These are phyloP conservation scores for Cebuella pygmaea DNA, from an alignment of 2,797 vertebrate genomes.

Conservation along the genomic window DNA sequence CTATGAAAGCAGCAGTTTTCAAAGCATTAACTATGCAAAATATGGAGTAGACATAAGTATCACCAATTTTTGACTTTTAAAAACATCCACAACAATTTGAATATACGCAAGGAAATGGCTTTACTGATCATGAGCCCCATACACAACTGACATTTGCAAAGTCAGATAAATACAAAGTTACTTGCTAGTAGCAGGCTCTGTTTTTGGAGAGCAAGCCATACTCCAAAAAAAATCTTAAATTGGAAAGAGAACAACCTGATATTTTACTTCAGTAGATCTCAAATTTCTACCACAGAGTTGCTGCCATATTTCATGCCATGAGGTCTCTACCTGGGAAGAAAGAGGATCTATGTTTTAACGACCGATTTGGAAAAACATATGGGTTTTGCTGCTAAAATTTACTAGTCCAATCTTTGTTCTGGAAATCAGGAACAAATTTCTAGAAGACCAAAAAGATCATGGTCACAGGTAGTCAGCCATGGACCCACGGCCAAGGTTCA, in stretches of 20 bases:
- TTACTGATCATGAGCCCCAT: neutral
- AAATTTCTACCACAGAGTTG: neutral
- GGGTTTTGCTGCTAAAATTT: neutral
- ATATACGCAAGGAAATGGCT: neutral
- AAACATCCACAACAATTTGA: neutral
- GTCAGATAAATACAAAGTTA: neutral
- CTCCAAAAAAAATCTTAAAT: neutral
- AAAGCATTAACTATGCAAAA: slow-evolving; percentile 14
- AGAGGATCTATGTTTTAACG: slow-evolving; percentile 12
- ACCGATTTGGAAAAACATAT: neutral
- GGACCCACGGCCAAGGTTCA: neutral
- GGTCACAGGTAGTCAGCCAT: neutral
- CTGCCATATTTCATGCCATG: neutral
- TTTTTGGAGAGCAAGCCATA: neutral
- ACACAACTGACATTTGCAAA: neutral
- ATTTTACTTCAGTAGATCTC: neutral
- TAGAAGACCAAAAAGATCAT: neutral
- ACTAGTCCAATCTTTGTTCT: neutral
- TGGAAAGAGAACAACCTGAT: neutral
- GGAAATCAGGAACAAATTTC: slow-evolving; percentile 25
- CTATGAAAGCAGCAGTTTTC: neutral
- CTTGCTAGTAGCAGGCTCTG: neutral
- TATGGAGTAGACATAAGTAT: neutral
- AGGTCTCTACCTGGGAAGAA: neutral
- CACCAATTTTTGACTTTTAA: neutral